Base-by-base conservation (phyloP, 2,113 vertebrate genomes). In the Bucco capensis region DNA sequence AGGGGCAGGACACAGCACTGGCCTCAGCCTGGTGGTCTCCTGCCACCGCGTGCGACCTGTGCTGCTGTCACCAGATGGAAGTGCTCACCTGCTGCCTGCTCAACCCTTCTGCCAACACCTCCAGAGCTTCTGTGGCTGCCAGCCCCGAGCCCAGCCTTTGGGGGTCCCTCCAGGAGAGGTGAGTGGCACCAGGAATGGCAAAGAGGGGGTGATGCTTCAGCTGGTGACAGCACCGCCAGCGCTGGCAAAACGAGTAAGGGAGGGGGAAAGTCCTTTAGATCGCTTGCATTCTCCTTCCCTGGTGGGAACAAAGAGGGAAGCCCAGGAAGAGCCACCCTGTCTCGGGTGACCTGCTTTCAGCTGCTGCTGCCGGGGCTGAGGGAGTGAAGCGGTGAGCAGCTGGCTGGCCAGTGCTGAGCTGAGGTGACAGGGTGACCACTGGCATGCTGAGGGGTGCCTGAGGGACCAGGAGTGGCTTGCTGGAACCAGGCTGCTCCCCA, bases 211-310 rank as follows among this genome's bases (percentile, higher is more conserved):
- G 19, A 38, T 5, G 66, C 66, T 61, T 35, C 38, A 2, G 37
- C 33, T 0, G 0, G 6, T 0, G 11, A 30, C 50, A 37, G 42
- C 37, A 8, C 16, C 1, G 11, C 27, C 25, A 12, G 35, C 16
- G 3, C 58, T 22, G 1, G 28, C 49, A 2, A 44, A 83, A 72
- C 0, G 13, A n/a, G n/a, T n/a, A n/a, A 8, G 15, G 18, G 4
- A 8, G 8, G 1, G 1, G 8, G 9, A 19, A 8, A 15, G 12
- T 8, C 21, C 2, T 65, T 10, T 1, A 27, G 10, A 10, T 58
- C 2, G 1, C 4, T 46, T 0, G 16, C 1, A 2, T 53, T 14
- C 22, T 6, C 11, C 1, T 66, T 30, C 16, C 9, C 10, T 7
- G 25, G 5, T 3, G 46, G 12, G 19, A 7, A 6, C 2, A 2